Conservation (phyloP, 30 jellyfish, hydroid and myxozoan genomes). For the Aurelia coerulea region DNA sequence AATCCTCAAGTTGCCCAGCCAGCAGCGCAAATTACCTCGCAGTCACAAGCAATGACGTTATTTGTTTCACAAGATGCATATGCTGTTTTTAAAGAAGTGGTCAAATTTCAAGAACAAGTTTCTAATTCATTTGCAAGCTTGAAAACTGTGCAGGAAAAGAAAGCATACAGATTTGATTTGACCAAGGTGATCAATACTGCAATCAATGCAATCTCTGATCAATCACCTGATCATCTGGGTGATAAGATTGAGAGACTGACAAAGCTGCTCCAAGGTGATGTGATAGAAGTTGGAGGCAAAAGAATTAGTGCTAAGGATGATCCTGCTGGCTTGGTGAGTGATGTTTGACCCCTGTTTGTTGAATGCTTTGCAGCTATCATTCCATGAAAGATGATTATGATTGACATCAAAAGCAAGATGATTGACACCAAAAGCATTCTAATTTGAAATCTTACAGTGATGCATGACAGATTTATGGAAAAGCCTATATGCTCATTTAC, state of each 20-base stretch:
- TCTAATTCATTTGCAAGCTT: constrained; percentile 24
- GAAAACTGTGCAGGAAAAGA: constrained; percentile 15
- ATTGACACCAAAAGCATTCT: no score
- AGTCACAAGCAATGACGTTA: constrained; percentile 1
- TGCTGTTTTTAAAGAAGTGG: constrained; percentile 36
- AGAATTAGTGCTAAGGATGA: constrained; percentile 46
- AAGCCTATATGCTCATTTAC: no score
- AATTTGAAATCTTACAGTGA: no score
- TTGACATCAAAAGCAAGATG: no score
- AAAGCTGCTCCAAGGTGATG: constrained; percentile 52
- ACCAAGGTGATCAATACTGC: constrained; percentile 79
- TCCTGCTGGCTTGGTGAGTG: constrained; percentile 79
- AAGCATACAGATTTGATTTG: constrained; percentile 64
- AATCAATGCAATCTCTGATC: constrained; percentile 88
- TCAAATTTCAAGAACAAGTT: constrained; percentile 32
- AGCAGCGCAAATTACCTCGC: neutral
- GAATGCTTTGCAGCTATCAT: no score
- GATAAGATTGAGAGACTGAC: constrained; percentile 75
- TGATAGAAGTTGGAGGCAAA: constrained; percentile 62
- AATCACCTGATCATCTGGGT: constrained; percentile 80
- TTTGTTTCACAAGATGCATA: constrained; percentile 63
- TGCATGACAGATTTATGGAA: no score
- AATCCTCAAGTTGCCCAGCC: neutral
- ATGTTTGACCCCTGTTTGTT: no score
- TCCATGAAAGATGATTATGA: no score